Conservation (phyloP, 1,140 invertebrate genomes). For the Solen grandis region DNA sequence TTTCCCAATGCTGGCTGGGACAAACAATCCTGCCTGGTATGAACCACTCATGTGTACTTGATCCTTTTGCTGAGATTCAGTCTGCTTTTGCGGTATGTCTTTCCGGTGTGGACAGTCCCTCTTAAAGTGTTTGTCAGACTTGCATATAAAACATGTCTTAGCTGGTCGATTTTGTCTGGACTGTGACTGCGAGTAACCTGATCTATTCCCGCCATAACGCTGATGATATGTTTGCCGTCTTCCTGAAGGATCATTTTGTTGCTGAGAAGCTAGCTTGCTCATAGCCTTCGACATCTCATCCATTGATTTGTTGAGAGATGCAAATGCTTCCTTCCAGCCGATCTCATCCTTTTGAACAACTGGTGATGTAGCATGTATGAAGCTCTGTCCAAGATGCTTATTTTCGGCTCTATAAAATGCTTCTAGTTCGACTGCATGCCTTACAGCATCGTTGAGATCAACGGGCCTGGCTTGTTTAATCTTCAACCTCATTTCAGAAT, state of each 20-base stretch:
- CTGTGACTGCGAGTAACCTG: background rate
- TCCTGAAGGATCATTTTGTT: background rate
- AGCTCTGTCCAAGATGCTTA: too few species aligned
- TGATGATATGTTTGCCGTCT: background rate
- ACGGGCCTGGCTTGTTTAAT: conserved; percentile 21
- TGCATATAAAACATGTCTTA: background rate
- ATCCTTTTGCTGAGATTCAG: background rate
- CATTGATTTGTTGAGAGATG: too few species aligned
- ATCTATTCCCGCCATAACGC: background rate
- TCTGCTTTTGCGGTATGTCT: background rate
- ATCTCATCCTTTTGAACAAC: background rate
- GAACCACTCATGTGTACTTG: background rate
- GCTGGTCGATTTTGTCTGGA: background rate
- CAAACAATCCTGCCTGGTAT: conserved; percentile 27
- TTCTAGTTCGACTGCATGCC: too few species aligned
- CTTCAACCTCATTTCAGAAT: too few species aligned
- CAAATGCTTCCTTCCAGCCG: background rate
- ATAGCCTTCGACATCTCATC: too few species aligned
- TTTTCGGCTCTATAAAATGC: too few species aligned
- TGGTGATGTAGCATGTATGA: too few species aligned
- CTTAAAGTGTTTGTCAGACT: background rate
- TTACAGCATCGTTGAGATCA: conserved; percentile 27
- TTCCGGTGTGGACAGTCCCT: background rate
- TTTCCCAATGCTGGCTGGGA: conserved; percentile 1
- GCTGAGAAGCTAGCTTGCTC: background rate